Percentiles rank a stretch among this genome's conserved stretches.
phyloP scores from a whole-genome alignment of 2,797 vertebrate species.

The Sebastes goodei region DNA sequence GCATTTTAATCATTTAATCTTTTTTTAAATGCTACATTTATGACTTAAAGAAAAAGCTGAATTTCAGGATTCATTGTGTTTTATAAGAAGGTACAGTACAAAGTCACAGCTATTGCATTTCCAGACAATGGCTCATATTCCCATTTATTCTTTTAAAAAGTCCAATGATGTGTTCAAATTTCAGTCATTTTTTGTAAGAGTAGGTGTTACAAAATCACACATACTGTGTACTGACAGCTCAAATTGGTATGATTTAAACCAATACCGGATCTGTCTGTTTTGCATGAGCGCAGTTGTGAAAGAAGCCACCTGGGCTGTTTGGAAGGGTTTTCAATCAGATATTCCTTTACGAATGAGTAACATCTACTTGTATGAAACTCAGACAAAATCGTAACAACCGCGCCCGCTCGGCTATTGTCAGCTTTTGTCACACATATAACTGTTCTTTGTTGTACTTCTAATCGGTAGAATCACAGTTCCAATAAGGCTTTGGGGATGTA shows the following conservation, averaged over 20 bases:
- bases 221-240: slow-evolving; percentile 15
- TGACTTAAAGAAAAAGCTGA: background rate
- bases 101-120: background rate
- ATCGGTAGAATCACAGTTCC: background rate
- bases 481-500: background rate
- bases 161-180: background rate
- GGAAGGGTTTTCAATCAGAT: slow-evolving; percentile 3
- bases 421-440: background rate
- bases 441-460: background rate
- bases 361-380: background rate
- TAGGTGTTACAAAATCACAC: slow-evolving; percentile 8
- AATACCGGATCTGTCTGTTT: background rate
- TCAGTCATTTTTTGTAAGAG: background rate
- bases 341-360: background rate
- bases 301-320: slow-evolving; percentile 23
- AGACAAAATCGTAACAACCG: too few species aligned
- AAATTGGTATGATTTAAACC: slow-evolving; percentile 9
- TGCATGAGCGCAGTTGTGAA: slow-evolving; percentile 17
- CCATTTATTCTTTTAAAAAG: background rate
- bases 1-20: background rate
- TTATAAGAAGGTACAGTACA: background rate
- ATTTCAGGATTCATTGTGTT: background rate
- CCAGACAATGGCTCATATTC: background rate
- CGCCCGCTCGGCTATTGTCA: background rate
- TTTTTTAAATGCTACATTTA: background rate